Evolutionary conservation across 1,140 invertebrate genomes (phyloP).

Genomic region (Nylanderia fulva): DNA sequence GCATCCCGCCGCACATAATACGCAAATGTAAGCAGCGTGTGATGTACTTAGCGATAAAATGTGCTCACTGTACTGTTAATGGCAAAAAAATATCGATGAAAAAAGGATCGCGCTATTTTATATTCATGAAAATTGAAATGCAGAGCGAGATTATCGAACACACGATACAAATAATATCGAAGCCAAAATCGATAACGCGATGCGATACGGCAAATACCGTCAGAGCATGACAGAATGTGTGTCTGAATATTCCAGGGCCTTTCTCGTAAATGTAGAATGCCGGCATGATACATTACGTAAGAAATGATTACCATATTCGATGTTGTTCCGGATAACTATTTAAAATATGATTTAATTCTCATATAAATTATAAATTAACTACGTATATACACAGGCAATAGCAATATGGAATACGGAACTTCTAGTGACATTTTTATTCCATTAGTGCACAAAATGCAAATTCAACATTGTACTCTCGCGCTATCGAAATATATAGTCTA

Average conservation of each 20-base stretch:
- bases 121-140: neutral
- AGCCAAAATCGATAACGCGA: neutral
- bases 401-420: neutral
- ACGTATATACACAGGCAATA: neutral
- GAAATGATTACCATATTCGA: constrained; percentile 46
- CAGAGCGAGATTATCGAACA: neutral
- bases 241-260: neutral
- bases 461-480: neutral
- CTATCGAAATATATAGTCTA: constrained; percentile 5
- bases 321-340: constrained; percentile 8
- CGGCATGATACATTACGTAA: constrained; percentile 16
- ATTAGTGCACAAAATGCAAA: constrained; percentile 11
- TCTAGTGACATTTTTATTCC: neutral
- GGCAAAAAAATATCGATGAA: no score
- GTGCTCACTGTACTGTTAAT: neutral
- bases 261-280: neutral
- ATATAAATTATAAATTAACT: constrained; percentile 4
- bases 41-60: neutral
- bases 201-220: neutral
- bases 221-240: neutral
- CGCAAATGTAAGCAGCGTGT: neutral
- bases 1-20: neutral
- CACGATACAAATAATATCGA: neutral
- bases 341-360: neutral
- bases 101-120: neutral